These are phyloP conservation scores for Andrena chrysosceles DNA, from an alignment of 2,888 invertebrate species.

Conservation along the genomic window DNA sequence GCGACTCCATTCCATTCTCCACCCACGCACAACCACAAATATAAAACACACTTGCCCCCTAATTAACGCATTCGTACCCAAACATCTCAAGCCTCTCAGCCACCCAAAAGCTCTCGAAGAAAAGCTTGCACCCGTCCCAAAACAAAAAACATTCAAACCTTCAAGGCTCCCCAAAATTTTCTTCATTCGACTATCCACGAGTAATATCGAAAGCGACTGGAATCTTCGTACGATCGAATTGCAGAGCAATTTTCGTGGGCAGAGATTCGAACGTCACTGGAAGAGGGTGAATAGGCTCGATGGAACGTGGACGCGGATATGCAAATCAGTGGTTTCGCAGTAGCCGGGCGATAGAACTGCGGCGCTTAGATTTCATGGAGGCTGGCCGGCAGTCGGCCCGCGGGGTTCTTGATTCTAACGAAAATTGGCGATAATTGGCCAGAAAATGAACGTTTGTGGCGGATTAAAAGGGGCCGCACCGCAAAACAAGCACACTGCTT, in stretches of 20 bases:
- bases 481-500: conserved; percentile 60
- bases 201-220: too few relatives aligned
- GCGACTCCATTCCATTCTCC: not conserved
- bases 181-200: too few relatives aligned
- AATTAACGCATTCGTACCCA: too few relatives aligned
- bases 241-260: not conserved
- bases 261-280: conserved; percentile 21
- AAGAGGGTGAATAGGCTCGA: conserved; percentile 23
- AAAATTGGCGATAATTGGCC: conserved; percentile 74
- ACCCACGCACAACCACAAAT: too few relatives aligned
- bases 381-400: conserved; percentile 12
- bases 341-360: conserved; percentile 18
- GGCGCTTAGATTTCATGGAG: conserved; percentile 37
- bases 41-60: too few relatives aligned
- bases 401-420: conserved; percentile 59
- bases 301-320: conserved; percentile 37
- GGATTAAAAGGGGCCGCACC: conserved; percentile 69
- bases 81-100: too few relatives aligned
- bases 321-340: conserved; percentile 62
- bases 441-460: conserved; percentile 72
- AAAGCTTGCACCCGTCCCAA: too few relatives aligned
- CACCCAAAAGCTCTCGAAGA: too few relatives aligned
- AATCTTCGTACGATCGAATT: not conserved
- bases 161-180: too few relatives aligned
- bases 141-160: too few relatives aligned